Base-by-base conservation (phyloP, 92 coral and sea anemone genomes). In the Metridium senile region DNA sequence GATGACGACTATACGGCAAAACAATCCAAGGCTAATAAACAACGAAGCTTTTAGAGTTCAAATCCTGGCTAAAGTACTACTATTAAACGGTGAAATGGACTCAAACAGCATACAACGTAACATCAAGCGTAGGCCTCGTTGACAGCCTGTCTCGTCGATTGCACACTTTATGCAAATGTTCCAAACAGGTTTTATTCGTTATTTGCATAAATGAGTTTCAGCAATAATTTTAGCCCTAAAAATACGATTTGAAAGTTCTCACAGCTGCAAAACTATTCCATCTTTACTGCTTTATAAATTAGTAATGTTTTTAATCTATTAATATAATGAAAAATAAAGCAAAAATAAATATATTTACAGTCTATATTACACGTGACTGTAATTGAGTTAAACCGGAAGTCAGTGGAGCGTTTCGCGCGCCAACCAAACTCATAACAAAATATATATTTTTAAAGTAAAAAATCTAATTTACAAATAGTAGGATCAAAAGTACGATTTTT, bases 101-200 rank as follows among this genome's bases (percentile, higher is more conserved):
- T 22, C 21, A 3, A 29, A 72, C 17, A 54, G 9, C 21, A 54
- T 4, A 2, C 21, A 54, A 54, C 59, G 62, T 70, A 57, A 11
- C 34, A 63, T 59, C 54, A 73, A n/a, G 85, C 63, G 78, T 67
- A 75, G 75, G 23, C 28, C 75, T 35, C 84, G 87, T 65, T 84
- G 83, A 69, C 65, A 49, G 58, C 65, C 43, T 39, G 63, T 29
- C 21, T 58, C 93, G 93, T 92, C 65, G 93, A 84, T 68, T 92
- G 97, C 93, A 89, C 97, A 82, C 78, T 88, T 92, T 84, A 92
- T 92, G 97, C 89, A 88, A 92, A 92, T 91, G 32, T 43, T n/a
- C 61, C 49, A 74, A 80, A 78, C 89, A 74, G 77, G 77, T 45
- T 70, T 58, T n/a, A 47, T 19, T 3, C 59, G 78, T n/a, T 39